Evolutionary conservation across 2,888 invertebrate species (phyloP), one percentile per base, ranked within the genome.

Genomic region (Trichogramma evanescens): DNA sequence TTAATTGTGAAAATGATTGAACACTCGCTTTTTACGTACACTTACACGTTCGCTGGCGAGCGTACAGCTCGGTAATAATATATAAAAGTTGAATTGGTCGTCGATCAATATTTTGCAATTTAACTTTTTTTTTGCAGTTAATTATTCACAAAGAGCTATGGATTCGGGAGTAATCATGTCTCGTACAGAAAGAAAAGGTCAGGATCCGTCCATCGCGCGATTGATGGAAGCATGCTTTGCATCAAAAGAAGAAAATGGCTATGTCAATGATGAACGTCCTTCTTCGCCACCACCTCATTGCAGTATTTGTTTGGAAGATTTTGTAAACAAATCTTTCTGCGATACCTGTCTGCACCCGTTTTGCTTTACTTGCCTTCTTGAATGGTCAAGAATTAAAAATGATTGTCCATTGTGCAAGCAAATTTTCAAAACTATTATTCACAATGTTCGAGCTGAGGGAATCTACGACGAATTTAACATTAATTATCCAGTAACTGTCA

Each of bases 371-470:
- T 97, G 96, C 74, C 82, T 97, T 42, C 79, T 93, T 63, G 91
- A 93, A 73, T 97, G 96, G 96, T 94, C 95, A 59, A 94, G 92
- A 82, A 89, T 95, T 9, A 95, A 95, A 79, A 86, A 94, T 0
- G 94, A 91, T 73, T 95, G 95, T 77, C 97, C 97, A 0, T 80
- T 97, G 0, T 97, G 97, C 78, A 96, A 97, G 74, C 91, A 93
- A 74, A 84, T 86, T 4, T 96, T 96, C 77, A 89, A 88, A 69
- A 89, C 90, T 6, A 96, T 96, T 61, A 91, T 95, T 63, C 93
- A 95, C 79, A 95, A 93, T 83, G 91, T 95, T 4, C 86, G 89
- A 67, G 90, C 93, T 0, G 88, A 89, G 74, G 85, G 88, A 66
- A 91, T 93, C 70, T 95, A 92, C 78, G 95, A 96, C 70, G 89